A percentile compares a stretch with the other conserved stretches of the same genome.
Conservation (phyloP, 2,113 vertebrate genomes). For the Rhizomys pruinosus region DNA sequence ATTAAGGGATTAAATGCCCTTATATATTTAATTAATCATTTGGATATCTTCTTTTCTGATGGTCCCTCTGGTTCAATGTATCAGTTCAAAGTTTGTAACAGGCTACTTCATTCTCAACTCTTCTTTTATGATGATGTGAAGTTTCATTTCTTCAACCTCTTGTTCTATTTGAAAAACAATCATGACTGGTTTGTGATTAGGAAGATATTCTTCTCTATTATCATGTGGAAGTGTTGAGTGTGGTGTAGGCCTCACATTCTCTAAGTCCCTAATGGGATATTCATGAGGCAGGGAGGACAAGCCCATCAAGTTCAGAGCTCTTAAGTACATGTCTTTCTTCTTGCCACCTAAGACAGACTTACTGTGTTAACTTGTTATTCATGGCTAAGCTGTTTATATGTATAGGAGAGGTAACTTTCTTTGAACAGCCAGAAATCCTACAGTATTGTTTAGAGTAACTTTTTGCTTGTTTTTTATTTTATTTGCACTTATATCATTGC, state of each 20-base stretch:
- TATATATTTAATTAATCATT: neutral
- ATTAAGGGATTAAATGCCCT: neutral
- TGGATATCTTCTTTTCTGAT: neutral
- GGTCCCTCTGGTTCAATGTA: neutral
- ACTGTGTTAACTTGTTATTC: neutral
- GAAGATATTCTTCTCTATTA: neutral
- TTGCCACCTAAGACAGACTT: neutral
- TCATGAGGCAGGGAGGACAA: neutral
- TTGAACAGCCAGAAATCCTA: neutral
- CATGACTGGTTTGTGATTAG: neutral
- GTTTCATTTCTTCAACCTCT: neutral
- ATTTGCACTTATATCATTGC: neutral
- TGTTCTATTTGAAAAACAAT: neutral
- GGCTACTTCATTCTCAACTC: neutral
- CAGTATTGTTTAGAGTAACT: neutral
- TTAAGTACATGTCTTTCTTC: neutral
- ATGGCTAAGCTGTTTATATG: neutral
- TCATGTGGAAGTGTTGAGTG: neutral
- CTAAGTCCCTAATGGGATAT: neutral
- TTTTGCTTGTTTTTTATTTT: neutral
- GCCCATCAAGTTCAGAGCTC: neutral
- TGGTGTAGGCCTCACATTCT: neutral
- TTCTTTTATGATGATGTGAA: constrained; percentile 1
- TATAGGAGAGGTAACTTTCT: neutral
- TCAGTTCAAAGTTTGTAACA: neutral